Conservation (phyloP, 2,888 invertebrate genomes). For the Pediacus dermestoides region DNA sequence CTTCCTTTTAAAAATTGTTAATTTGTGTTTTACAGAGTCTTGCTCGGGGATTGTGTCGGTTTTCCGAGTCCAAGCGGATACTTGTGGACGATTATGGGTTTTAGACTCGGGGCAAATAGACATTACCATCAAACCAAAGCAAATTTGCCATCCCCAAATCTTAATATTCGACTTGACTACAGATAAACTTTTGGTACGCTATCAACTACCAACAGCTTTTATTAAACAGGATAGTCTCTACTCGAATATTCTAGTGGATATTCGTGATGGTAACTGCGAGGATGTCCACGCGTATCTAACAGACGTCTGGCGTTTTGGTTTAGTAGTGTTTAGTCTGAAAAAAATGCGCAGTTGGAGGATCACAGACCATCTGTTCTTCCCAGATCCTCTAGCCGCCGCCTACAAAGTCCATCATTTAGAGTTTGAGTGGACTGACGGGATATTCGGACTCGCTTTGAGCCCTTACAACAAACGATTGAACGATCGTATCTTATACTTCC, state of each 20-base stretch:
- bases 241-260: slow-evolving; percentile 64
- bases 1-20: neutral
- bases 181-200: slow-evolving; percentile 55
- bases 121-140: slow-evolving; percentile 62
- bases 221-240: slow-evolving; percentile 66
- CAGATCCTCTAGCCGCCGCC: slow-evolving; percentile 70
- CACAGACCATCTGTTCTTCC: slow-evolving; percentile 66
- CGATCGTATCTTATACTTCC: slow-evolving; percentile 70
- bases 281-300: slow-evolving; percentile 64
- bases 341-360: slow-evolving; percentile 63
- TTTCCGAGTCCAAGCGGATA: slow-evolving; percentile 70
- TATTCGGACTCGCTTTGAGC: slow-evolving; percentile 72
- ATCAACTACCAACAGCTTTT: slow-evolving; percentile 62
- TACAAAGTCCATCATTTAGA: slow-evolving; percentile 71
- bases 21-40: slow-evolving; percentile 42
- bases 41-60: slow-evolving; percentile 73
- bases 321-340: slow-evolving; percentile 51
- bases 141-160: slow-evolving; percentile 70
- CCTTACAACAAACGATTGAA: slow-evolving; percentile 50
- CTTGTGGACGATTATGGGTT: slow-evolving; percentile 75
- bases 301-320: slow-evolving; percentile 61
- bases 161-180: slow-evolving; percentile 68
- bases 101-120: slow-evolving; percentile 77
- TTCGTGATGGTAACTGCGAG: slow-evolving; percentile 57
- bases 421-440: slow-evolving; percentile 80